Evolutionary conservation across 37 sponge, comb jelly and placozoan species (phyloP).

Genomic region (Spongia lamella): DNA sequence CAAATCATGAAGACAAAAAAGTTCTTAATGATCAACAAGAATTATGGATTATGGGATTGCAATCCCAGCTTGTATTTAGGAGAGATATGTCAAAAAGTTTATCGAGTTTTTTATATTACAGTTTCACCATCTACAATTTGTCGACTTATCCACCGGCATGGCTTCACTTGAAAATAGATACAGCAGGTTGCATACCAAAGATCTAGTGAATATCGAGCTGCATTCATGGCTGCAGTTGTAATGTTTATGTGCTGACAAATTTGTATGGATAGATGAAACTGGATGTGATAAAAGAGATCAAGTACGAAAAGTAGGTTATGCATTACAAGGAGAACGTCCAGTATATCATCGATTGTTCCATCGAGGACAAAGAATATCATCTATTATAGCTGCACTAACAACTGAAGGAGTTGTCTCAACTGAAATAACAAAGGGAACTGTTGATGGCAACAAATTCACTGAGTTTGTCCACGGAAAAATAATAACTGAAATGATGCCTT

Average conservation of each 20-base stretch:
- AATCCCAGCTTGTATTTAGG: neutral
- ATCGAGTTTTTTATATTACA: neutral
- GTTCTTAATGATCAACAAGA: slow-evolving; percentile 47
- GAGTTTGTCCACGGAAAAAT: neutral
- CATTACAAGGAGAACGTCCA: neutral
- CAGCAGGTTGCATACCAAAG: neutral
- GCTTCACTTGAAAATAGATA: neutral
- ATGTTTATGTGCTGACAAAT: neutral
- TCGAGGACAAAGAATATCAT: neutral
- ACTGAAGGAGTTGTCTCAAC: neutral
- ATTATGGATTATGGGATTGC: slow-evolving; percentile 22
- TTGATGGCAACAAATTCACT: neutral
- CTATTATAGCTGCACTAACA: neutral
- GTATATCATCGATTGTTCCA: neutral
- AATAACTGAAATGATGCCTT: neutral
- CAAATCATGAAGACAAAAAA: neutral
- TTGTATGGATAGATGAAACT: slow-evolving; percentile 24
- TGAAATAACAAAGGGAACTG: neutral
- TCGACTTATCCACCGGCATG: neutral
- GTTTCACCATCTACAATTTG: slow-evolving; percentile 2
- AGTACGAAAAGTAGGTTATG: neutral
- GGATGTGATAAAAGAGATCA: slow-evolving; percentile 2
- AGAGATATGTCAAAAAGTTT: neutral
- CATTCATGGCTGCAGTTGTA: neutral
- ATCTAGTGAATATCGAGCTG: neutral